Conservation (phyloP, 2,113 vertebrate species). For the Corythaixoides concolor region DNA sequence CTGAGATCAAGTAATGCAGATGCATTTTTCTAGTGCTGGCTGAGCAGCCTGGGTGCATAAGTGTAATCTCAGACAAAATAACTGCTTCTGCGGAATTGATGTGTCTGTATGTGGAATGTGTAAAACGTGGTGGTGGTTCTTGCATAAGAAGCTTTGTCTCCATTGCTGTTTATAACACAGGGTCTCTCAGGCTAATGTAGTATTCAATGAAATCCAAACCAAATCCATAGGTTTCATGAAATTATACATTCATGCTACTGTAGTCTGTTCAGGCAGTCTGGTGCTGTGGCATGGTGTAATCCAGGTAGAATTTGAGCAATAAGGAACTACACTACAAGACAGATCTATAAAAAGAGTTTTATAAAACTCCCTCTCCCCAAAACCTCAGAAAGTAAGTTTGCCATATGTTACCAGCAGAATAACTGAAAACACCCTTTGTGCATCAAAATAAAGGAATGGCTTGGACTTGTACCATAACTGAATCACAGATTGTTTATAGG, state of each 20-base stretch:
- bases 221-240: neutral
- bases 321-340: neutral
- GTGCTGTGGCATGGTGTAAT: neutral
- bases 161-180: neutral
- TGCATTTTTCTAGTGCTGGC: neutral
- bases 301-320: neutral
- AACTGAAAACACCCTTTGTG: neutral
- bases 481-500: neutral
- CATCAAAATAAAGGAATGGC: neutral
- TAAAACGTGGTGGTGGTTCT: neutral
- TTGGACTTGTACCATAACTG: neutral
- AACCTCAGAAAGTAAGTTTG: neutral
- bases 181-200: neutral
- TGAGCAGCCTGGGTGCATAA: neutral
- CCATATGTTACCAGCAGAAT: neutral
- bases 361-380: neutral
- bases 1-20: neutral
- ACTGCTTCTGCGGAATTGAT: neutral
- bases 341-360: neutral
- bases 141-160: neutral
- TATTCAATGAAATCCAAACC: neutral
- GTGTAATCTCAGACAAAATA: neutral
- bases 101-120: neutral
- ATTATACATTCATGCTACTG: neutral
- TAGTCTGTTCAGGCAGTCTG: neutral